Evolutionary conservation across 1,140 invertebrate species (phyloP).

Genomic region (Trichomalopsis sarcophagae): DNA sequence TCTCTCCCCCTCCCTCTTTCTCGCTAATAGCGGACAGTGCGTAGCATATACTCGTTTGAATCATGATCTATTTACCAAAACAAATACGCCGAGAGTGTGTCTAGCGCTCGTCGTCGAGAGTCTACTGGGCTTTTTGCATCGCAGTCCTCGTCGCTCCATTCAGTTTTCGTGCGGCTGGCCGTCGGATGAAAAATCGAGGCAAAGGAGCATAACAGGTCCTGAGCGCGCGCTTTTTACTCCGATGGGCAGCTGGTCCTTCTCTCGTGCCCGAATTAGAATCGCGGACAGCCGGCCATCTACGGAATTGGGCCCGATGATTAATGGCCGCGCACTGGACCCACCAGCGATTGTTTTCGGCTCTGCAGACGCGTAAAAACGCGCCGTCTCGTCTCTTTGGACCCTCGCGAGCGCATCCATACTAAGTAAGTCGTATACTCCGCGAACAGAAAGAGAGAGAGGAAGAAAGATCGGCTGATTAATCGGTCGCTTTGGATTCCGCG

Average conservation of each 20-base stretch:
- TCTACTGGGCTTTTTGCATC: background rate
- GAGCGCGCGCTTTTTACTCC: background rate
- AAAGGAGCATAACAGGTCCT: too few relatives aligned
- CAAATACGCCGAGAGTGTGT: background rate
- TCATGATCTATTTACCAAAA: background rate
- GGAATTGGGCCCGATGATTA: conserved; percentile 70
- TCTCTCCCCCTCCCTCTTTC: too few relatives aligned
- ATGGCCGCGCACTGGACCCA: conserved; percentile 54
- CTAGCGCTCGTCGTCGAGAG: background rate
- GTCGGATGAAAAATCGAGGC: background rate
- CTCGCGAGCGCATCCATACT: conserved; percentile 29
- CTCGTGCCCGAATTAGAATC: conserved; percentile 49
- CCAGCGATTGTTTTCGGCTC: conserved; percentile 52
- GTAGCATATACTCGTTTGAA: background rate
- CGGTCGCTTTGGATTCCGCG: conserved; percentile 27
- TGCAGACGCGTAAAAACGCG: conserved; percentile 65
- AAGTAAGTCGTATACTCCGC: conserved; percentile 34
- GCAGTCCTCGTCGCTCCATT: background rate
- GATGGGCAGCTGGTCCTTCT: background rate
- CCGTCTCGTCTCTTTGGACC: background rate
- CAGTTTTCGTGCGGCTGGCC: too few relatives aligned
- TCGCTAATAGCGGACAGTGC: background rate
- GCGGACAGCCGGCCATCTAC: conserved; percentile 62
- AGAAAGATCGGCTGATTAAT: conserved; percentile 26
- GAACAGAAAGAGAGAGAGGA: too few relatives aligned